Evolutionary conservation across 2,797 vertebrate species (phyloP).

Genomic region (Siniperca scherzeri): DNA sequence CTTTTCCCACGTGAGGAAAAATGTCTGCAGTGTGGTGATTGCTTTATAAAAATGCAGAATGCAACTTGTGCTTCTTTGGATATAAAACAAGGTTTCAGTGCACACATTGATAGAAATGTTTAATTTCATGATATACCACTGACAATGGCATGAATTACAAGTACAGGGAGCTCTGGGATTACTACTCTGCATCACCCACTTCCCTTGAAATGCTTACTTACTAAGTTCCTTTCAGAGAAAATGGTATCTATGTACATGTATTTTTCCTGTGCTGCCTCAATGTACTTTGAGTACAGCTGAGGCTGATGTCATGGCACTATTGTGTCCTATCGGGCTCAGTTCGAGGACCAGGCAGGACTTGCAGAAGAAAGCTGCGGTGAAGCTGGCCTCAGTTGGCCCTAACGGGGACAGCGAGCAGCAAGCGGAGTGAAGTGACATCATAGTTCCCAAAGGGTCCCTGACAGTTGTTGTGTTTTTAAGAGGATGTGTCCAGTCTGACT

Average conservation of each 20-base stretch:
- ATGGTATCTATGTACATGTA: constrained; percentile 11
- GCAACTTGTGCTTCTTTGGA: background rate
- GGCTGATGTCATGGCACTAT: constrained; percentile 45
- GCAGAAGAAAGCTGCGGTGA: constrained; percentile 40
- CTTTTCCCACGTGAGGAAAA: background rate
- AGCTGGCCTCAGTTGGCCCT: constrained; percentile 44
- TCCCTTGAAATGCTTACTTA: background rate
- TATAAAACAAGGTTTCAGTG: background rate
- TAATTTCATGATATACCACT: background rate
- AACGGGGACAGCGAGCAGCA: constrained; percentile 32
- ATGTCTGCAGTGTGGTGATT: background rate
- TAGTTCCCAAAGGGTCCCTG: constrained; percentile 75
- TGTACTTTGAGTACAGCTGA: constrained; percentile 39
- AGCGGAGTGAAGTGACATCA: constrained; percentile 71
- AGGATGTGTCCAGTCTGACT: constrained; percentile 71
- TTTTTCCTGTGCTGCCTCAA: background rate
- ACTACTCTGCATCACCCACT: background rate
- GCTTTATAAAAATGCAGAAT: background rate
- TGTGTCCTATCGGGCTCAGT: constrained; percentile 34
- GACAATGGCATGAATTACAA: background rate
- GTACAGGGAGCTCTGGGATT: background rate
- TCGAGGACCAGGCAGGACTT: constrained; percentile 26
- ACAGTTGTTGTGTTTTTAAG: constrained; percentile 76
- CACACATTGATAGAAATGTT: background rate
- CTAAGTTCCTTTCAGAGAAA: constrained; percentile 24